These are phyloP conservation scores for Clistopyga incitator DNA, from an alignment of 2,888 invertebrate genomes.

Conservation along the genomic window DNA sequence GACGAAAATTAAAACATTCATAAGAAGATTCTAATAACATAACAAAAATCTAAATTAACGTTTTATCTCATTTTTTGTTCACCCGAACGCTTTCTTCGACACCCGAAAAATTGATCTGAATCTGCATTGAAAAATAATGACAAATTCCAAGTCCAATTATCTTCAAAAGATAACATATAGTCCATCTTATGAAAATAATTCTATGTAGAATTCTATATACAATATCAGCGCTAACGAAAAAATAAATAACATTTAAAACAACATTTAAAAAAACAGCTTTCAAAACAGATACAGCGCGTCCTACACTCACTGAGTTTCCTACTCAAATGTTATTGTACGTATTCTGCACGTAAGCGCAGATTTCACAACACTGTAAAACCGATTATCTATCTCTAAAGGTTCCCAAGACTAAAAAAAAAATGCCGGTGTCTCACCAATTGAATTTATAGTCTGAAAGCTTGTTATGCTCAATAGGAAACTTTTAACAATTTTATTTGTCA, in stretches of 20 bases:
- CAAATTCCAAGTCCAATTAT: too few species aligned
- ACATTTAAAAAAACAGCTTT: neutral
- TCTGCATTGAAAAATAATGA: too few species aligned
- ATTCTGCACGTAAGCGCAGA: neutral
- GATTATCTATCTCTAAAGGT: neutral
- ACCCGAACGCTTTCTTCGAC: too few species aligned
- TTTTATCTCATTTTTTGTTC: neutral
- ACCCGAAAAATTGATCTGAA: too few species aligned
- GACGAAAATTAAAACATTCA: too few species aligned
- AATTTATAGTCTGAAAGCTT: neutral
- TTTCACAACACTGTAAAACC: neutral
- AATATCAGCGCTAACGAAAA: neutral
- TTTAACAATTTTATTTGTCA: constrained; percentile 16
- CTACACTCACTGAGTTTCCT: neutral
- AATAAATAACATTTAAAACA: neutral
- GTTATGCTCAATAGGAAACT: too few species aligned
- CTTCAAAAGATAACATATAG: too few species aligned
- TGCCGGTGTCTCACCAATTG: neutral
- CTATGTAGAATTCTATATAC: too few species aligned
- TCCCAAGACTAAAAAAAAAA: neutral
- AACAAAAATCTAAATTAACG: neutral
- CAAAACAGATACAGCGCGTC: neutral
- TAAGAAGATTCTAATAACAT: too few species aligned
- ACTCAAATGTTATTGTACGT: neutral
- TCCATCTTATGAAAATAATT: too few species aligned